Percentiles rank a stretch among this genome's conserved stretches.
Conservation (phyloP, 2,888 invertebrate species). For the Acronicta leporina region DNA sequence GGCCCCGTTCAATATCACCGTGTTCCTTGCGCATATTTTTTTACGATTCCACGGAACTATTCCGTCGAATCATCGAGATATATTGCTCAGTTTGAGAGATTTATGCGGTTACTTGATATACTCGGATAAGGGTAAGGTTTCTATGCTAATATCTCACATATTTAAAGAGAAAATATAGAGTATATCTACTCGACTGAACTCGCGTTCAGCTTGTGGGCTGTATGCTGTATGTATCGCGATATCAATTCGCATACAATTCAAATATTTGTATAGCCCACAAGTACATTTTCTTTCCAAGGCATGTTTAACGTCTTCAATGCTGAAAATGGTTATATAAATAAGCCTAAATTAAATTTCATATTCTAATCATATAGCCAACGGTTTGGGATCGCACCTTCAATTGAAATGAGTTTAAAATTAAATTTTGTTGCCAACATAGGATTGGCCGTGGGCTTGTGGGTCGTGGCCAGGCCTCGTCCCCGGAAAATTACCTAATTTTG, state of each 20-base stretch:
- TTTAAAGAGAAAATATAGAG: conserved; percentile 9
- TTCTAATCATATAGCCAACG: conserved; percentile 54
- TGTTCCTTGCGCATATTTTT: conserved; percentile 48
- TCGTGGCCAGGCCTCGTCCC: conserved; percentile 37
- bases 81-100: conserved; percentile 47
- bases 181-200: background rate
- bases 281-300: no score
- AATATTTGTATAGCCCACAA: no score
- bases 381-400: conserved; percentile 58
- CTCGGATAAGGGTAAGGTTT: conserved; percentile 18
- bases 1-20: conserved; percentile 50
- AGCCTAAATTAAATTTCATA: conserved; percentile 50
- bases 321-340: conserved; percentile 18
- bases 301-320: background rate
- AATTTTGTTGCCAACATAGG: conserved; percentile 48
- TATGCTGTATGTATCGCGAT: background rate
- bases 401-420: conserved; percentile 61
- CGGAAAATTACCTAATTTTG: conserved; percentile 63
- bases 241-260: no score
- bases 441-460: conserved; percentile 42
- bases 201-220: background rate
- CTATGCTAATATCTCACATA: conserved; percentile 26
- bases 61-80: conserved; percentile 44
- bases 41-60: conserved; percentile 48
- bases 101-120: conserved; percentile 46